Evolutionary conservation across 1,140 invertebrate genomes (phyloP), one percentile per base, ranked within the genome.

Genomic region (Notospermus geniculatus): DNA sequence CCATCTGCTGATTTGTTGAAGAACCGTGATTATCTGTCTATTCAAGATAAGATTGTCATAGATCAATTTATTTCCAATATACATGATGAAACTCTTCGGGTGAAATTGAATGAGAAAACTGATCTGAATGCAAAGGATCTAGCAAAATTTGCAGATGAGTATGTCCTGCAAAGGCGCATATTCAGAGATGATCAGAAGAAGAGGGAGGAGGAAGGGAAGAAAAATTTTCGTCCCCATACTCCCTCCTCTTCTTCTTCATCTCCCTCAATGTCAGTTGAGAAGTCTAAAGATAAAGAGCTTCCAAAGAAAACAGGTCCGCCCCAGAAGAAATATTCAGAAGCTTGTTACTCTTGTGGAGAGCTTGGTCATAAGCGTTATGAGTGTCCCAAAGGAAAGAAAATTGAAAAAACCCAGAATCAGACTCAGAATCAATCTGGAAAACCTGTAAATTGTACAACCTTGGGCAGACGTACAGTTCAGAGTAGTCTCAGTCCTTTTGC

Each of bases 41-140:
- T 50, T 7, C 46, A 50, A n/a, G 46, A 50, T n/a, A 50, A 27
- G n/a, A 5, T 50, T 7, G 46, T 50, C n/a, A 23, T 27, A 5
- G 46, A 50, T 27, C 46, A 50, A 27, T 50, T 50, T n/a, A 13
- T 43, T 13, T 19, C 11, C 39, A 43, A 19, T 19, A 43, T 13
- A 43, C 39, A 11, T 43, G 19, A 43, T 19, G 39, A 19, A 43
- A 43, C 11, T 13, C 19, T 43, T 43, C 39, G 39, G 11, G 19
- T 43, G 39, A 43, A 43, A 43, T 43, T 43, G 19, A 43, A 43
- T 43, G 39, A 11, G 19, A 43, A 43, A 43, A 43, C 39, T 43
- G 19, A 43, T 13, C 19, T 19, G 39, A 19, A 43, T 43, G 39
- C 39, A 13, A 43, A 43, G n/a, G n/a, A n/a, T n/a, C 39, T 43